A percentile compares a stretch with the other conserved stretches of the same genome.
These are phyloP conservation scores for Steinernema carpocapsae DNA, from an alignment of 2,888 invertebrate species.

Conservation along the genomic window DNA sequence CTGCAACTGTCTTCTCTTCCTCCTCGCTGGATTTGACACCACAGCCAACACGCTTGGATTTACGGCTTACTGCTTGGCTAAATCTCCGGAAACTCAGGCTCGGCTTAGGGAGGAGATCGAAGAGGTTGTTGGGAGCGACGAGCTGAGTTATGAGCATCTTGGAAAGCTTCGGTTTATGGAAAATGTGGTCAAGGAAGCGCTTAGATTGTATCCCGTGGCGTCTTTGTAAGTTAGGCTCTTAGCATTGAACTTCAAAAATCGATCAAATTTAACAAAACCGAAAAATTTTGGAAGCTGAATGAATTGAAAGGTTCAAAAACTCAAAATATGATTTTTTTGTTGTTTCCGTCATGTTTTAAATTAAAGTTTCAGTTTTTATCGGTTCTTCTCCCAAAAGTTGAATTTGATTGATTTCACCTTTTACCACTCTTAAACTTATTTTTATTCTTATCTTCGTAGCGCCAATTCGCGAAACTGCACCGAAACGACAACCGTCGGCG, in stretches of 20 bases:
- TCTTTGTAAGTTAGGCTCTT: slow-evolving; percentile 40
- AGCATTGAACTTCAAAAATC: not conserved
- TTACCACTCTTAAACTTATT: too few species aligned
- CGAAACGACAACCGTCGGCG: slow-evolving; percentile 39
- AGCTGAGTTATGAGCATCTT: slow-evolving; percentile 44
- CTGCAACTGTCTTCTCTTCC: slow-evolving; percentile 14
- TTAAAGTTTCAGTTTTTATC: too few species aligned
- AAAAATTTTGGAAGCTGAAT: too few species aligned
- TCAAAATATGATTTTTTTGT: too few species aligned
- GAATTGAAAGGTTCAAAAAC: too few species aligned
- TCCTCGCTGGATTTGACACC: slow-evolving; percentile 69
- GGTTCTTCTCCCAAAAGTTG: too few species aligned
- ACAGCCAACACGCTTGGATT: slow-evolving; percentile 72
- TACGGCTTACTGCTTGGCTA: slow-evolving; percentile 56
- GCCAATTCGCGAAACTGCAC: slow-evolving; percentile 39
- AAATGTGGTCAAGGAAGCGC: slow-evolving; percentile 45
- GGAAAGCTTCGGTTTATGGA: slow-evolving; percentile 39
- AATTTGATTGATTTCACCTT: too few species aligned
- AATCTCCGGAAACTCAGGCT: slow-evolving; percentile 45
- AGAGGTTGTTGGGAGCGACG: slow-evolving; percentile 35
- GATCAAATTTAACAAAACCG: not conserved
- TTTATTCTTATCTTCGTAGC: too few species aligned
- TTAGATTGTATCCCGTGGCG: slow-evolving; percentile 43
- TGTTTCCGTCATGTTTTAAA: too few species aligned
- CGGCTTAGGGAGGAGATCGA: slow-evolving; percentile 39